Conservation (phyloP, 2,888 invertebrate genomes). For the Aromia moschata region DNA sequence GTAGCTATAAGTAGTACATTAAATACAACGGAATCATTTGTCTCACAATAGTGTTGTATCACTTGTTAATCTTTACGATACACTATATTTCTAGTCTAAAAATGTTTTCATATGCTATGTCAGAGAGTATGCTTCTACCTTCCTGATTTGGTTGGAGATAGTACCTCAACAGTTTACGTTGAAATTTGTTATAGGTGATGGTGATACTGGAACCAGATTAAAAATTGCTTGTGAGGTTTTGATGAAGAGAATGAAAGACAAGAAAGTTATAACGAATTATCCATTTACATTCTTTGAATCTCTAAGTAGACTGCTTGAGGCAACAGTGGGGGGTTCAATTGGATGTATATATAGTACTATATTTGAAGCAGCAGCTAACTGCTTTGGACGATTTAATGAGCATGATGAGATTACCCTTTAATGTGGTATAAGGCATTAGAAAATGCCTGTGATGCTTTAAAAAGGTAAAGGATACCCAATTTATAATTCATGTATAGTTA, state of each 20-base stretch:
- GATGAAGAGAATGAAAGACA: conserved; percentile 44
- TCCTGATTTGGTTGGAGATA: too few species aligned
- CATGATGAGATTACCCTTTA: conserved; percentile 42
- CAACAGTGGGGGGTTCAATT: conserved; percentile 79
- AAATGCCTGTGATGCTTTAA: conserved; percentile 65
- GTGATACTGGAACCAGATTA: conserved; percentile 73
- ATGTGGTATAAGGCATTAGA: conserved; percentile 65
- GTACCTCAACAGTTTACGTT: too few species aligned
- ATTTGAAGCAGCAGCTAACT: conserved; percentile 72
- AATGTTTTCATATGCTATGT: too few species aligned
- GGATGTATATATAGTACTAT: conserved; percentile 83
- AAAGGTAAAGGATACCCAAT: too few species aligned
- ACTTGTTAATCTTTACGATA: too few species aligned
- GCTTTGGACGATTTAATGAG: conserved; percentile 59
- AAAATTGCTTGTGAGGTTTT: conserved; percentile 54
- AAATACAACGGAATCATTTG: too few species aligned
- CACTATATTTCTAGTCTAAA: too few species aligned
- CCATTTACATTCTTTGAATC: conserved; percentile 56
- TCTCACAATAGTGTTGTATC: too few species aligned
- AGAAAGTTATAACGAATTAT: conserved; percentile 48
- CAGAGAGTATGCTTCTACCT: too few species aligned
- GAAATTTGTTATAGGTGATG: conserved; percentile 67
- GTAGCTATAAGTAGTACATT: too few species aligned
- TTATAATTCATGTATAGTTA: too few species aligned
- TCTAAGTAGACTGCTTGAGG: conserved; percentile 71